A percentile compares a stretch with the other conserved stretches of the same genome.
phyloP scores from a whole-genome alignment of 2,113 vertebrate genomes.

The Alosa alosa region DNA sequence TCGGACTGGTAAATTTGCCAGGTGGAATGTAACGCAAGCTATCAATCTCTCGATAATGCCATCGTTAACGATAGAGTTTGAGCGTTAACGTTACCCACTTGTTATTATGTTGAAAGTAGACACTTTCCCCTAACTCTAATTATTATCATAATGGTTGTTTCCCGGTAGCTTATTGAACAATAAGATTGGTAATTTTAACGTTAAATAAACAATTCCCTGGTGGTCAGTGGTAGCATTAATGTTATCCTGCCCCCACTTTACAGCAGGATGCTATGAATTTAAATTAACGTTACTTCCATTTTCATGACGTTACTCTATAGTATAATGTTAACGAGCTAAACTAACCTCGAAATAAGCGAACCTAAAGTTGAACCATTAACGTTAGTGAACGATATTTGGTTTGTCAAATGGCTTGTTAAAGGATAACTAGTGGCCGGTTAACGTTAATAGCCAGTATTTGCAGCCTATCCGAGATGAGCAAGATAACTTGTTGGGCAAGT shows the following conservation, averaged over 20 bases:
- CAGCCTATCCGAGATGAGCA: not conserved
- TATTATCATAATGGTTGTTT: not conserved
- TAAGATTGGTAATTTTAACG: not conserved
- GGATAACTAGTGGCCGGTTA: not conserved
- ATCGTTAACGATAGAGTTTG: not conserved
- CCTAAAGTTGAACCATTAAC: not conserved
- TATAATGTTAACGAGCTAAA: not conserved
- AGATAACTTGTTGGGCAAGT: not conserved
- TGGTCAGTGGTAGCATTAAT: not conserved
- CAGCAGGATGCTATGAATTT: not conserved
- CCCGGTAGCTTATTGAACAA: not conserved
- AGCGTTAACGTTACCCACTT: not conserved
- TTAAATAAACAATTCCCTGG: not conserved
- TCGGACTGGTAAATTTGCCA: constrained; percentile 10
- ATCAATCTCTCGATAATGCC: not conserved
- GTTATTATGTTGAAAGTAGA: not conserved
- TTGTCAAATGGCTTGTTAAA: not conserved
- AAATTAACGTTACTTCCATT: no score
- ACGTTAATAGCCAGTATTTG: not conserved
- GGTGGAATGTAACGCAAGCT: not conserved
- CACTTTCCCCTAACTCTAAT: not conserved
- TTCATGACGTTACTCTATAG: no score
- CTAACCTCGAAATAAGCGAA: not conserved
- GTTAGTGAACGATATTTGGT: no score
- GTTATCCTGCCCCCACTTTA: not conserved